phyloP scores from a whole-genome alignment of 1,140 invertebrate species.

The Drosophila nikananu region DNA sequence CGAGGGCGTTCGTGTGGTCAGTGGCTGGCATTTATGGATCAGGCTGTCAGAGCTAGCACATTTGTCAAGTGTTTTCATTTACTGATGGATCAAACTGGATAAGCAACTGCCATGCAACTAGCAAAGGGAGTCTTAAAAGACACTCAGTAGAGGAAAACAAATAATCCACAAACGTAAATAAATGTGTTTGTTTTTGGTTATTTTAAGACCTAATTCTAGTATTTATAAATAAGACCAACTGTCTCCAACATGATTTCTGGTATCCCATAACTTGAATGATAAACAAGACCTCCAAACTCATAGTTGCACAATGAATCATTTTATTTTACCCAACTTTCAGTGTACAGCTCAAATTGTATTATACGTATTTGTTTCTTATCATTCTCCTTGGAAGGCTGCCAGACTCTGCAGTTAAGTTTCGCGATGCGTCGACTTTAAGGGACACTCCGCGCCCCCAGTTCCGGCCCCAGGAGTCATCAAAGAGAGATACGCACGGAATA shows the following conservation, averaged over 20 bases:
- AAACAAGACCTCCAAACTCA: no score
- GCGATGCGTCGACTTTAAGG: slow-evolving; percentile 32
- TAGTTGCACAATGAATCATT: neutral
- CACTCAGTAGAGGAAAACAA: neutral
- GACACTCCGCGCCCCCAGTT: slow-evolving; percentile 6
- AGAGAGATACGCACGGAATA: slow-evolving; percentile 21
- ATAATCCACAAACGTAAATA: neutral
- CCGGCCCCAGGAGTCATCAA: slow-evolving; percentile 20
- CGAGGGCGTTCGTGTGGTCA: slow-evolving; percentile 50
- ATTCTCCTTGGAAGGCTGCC: slow-evolving; percentile 2
- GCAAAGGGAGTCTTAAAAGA: slow-evolving; percentile 6
- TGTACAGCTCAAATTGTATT: neutral
- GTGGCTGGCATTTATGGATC: slow-evolving; percentile 69
- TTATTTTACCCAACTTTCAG: neutral
- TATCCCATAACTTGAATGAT: no score
- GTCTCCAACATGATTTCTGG: no score
- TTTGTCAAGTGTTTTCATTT: slow-evolving; percentile 62
- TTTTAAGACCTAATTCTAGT: neutral
- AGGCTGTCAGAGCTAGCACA: slow-evolving; percentile 49
- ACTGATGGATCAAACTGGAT: slow-evolving; percentile 39
- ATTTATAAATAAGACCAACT: neutral
- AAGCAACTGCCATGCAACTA: slow-evolving; percentile 6
- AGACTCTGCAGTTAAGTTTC: slow-evolving; percentile 19
- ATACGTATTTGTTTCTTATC: slow-evolving; percentile 3
- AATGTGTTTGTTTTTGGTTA: neutral